phyloP scores from a whole-genome alignment of 30 jellyfish, hydroid and myxozoan species.

The Rhopilema esculentum region DNA sequence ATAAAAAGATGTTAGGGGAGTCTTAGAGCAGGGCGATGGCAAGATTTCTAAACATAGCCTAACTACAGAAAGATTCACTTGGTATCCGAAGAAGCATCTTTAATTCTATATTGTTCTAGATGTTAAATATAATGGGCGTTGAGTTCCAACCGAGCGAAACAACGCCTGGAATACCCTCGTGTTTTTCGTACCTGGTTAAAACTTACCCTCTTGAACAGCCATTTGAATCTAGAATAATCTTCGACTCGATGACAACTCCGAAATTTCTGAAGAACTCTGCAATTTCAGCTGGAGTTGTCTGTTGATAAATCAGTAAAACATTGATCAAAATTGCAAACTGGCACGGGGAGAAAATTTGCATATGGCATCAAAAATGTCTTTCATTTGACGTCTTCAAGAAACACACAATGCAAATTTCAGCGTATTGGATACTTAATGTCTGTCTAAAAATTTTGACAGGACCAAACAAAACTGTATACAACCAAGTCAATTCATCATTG shows the following conservation, averaged over 20 bases:
- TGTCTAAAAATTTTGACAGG: not conserved
- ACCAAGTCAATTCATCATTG: too few relatives aligned
- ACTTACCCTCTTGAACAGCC: constrained; percentile 67
- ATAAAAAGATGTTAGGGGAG: too few relatives aligned
- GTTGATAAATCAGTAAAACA: not conserved
- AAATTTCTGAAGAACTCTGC: constrained; percentile 59
- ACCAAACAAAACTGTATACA: not conserved
- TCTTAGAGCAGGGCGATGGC: too few relatives aligned
- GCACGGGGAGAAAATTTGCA: not conserved
- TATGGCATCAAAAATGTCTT: too few relatives aligned
- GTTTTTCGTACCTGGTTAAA: not conserved
- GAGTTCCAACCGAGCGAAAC: too few relatives aligned
- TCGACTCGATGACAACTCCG: constrained; percentile 67
- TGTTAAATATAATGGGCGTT: too few relatives aligned
- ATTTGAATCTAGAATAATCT: constrained; percentile 39
- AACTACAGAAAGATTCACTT: too few relatives aligned
- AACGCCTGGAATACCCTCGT: too few relatives aligned
- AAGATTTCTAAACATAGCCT: too few relatives aligned
- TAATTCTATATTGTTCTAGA: too few relatives aligned
- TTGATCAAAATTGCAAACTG: not conserved
- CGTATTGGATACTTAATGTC: not conserved
- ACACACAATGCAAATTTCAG: not conserved
- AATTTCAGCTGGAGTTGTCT: constrained; percentile 73
- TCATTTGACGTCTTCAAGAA: too few relatives aligned
- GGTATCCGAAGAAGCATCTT: too few relatives aligned